Evolutionary conservation across 2,797 vertebrate species (phyloP), one percentile per base, ranked within the genome.

Genomic region (Pelodytes ibericus): DNA sequence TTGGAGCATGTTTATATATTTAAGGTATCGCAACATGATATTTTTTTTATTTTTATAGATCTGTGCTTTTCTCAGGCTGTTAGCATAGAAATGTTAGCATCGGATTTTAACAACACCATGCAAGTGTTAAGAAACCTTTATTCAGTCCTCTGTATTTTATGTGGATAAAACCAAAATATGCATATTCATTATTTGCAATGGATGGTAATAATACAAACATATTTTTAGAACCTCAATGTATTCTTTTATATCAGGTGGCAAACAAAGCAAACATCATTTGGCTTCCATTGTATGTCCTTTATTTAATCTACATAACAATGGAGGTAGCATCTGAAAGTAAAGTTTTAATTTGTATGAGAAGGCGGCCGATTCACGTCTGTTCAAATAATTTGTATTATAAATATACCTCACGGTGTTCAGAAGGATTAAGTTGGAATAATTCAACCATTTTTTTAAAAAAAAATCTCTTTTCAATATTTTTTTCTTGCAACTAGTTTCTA

Each of bases 361-460:
- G 83, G 83, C 88, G 81, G 85, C 86, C 89, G 89, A 87, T 86
- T 81, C 86, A 81, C 76, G 85, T 83, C 66, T 79, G 61, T 79
- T 83, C 88, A 88, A 90, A 89, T 89, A 88, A 90, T 83, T 86
- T 77, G 83, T 63, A 74, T 63, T 74, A 79, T 84, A 82, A 74
- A 89, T 89, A 88, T 79, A 83, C 79, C 86, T 86, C 83, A 68
- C 80, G 13, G 65, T 87, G 83, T 89, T 91, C 84, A 87, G 87
- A 73, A 86, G 88, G 90, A 93, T 92, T 92, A 90, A 74, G 80
- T 2, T 80, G 84, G 81, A 56, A 22, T 88, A 88, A 92, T 90
- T 91, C 86, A 87, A 87, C 87, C 77, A 85, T 80, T 84, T 77
- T 88, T 86, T 87, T n/a, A n/a, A n/a, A n/a, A n/a, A n/a, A n/a